Percentiles rank a stretch among this genome's conserved stretches.
Evolutionary conservation across 2,888 invertebrate genomes (phyloP).

Genomic region (Hydroisotoma schaefferi): DNA sequence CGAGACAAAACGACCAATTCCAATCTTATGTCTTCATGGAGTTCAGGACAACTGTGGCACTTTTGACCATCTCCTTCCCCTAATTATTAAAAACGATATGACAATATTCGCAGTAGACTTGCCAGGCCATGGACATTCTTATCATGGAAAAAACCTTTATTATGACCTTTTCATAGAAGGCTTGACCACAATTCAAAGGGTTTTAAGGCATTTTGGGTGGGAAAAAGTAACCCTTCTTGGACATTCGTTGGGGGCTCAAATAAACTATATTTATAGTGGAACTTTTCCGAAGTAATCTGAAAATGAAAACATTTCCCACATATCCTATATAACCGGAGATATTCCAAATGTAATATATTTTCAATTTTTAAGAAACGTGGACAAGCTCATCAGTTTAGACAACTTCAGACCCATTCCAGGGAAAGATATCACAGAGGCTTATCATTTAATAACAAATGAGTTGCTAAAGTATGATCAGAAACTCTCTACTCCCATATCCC

Average conservation of each 20-base stretch:
- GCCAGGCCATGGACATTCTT: conserved; percentile 44
- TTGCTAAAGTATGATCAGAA: conserved; percentile 34
- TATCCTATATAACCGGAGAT: conserved; percentile 23
- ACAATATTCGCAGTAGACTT: conserved; percentile 39
- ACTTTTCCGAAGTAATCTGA: conserved; percentile 44
- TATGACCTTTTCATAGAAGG: conserved; percentile 38
- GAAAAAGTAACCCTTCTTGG: conserved; percentile 39
- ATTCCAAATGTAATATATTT: neutral
- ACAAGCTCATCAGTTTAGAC: conserved; percentile 39
- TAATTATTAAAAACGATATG: conserved; percentile 24
- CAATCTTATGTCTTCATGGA: conserved; percentile 43
- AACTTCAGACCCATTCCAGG: conserved; percentile 26
- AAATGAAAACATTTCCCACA: conserved; percentile 12
- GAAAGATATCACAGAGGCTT: conserved; percentile 19
- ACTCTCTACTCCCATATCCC: conserved; percentile 14
- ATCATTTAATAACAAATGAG: conserved; percentile 21
- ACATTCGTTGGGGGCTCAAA: conserved; percentile 42
- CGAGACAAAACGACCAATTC: conserved; percentile 1
- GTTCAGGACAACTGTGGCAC: conserved; percentile 45
- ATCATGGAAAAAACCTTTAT: conserved; percentile 26
- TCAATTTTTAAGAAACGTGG: conserved; percentile 31
- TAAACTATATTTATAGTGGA: conserved; percentile 33
- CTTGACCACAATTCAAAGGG: conserved; percentile 28
- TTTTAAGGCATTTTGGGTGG: conserved; percentile 41
- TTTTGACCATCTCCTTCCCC: conserved; percentile 39